phyloP scores from a whole-genome alignment of 2,888 invertebrate genomes.

The Drosophila subquinaria region DNA sequence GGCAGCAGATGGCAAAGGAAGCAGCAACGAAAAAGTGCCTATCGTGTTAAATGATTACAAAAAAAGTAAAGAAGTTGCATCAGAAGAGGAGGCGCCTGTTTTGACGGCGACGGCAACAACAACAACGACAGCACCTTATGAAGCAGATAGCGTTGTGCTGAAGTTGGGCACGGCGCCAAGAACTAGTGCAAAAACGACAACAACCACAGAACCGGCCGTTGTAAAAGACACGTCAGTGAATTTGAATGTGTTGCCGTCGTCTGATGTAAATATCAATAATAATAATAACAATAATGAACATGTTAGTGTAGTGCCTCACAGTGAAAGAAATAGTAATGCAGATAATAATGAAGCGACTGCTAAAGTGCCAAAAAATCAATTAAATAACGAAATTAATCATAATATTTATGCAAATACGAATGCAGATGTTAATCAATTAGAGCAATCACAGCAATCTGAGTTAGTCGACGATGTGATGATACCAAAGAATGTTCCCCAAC shows the following conservation, averaged over 20 bases:
- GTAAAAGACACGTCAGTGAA: conserved; percentile 72
- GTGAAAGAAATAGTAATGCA: conserved; percentile 44
- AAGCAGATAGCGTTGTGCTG: conserved; percentile 25
- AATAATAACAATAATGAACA: conserved; percentile 34
- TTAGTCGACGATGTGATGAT: conserved; percentile 16
- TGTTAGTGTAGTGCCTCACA: conserved; percentile 56
- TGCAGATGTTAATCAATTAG: conserved; percentile 34
- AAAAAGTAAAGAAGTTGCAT: conserved; percentile 31
- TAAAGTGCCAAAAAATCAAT: conserved; percentile 36
- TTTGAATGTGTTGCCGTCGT: conserved; percentile 24
- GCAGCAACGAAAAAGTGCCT: conserved; percentile 16
- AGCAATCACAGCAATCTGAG: conserved; percentile 33
- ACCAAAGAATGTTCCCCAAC: conserved; percentile 35
- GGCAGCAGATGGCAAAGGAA: conserved; percentile 29
- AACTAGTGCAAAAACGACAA: conserved; percentile 38
- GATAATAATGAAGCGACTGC: conserved; percentile 54
- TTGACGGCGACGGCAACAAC: background rate
- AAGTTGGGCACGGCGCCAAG: conserved; percentile 47
- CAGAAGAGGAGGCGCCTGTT: conserved; percentile 8
- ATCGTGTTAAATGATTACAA: conserved; percentile 36
- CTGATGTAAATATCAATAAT: conserved; percentile 67
- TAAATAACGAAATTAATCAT: conserved; percentile 45
- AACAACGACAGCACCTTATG: conserved; percentile 17
- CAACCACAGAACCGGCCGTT: conserved; percentile 9
- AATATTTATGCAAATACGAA: conserved; percentile 43